Base-by-base conservation (phyloP, 2,888 invertebrate species). In the Cataglyphis rosenhaueri region DNA sequence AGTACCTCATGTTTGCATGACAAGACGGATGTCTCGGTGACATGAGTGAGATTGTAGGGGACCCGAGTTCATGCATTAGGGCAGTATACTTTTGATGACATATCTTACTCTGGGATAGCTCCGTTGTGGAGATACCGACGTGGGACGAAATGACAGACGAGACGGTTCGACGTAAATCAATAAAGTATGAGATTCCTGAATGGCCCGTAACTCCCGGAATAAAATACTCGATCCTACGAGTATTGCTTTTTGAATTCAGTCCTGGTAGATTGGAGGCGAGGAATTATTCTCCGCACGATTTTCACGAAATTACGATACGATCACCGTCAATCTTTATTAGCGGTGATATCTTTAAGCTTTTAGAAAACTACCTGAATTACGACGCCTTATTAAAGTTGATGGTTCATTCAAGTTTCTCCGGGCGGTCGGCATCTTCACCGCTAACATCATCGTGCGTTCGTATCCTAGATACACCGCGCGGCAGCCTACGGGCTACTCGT, bases 161-260 rank as follows among this genome's bases (percentile, higher is more conserved):
- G 87, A 83, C 74, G 82, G 85, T 84, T 81, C 48, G 85, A 81
- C 75, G 84, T 85, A 85, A 87, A 89, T 89, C 88, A 85, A 89
- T 86, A 87, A 82, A 83, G n/a, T 32, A 44, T 61, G 44, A 55
- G 79, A 81, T 82, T 64, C 84, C 59, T 75, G 82, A 73, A 81
- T 71, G 70, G 64, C 25, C 52, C 57, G 68, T 74, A 83, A 88
- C 84, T 82, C 66, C 57, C 44, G 48, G 32, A 32, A 57, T 81
- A 84, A 85, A 74, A 68, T 12, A 59, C 3, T 10, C 38, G 29
- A 0, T 38, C 4, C 29, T 18, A 38, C 57, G 32, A 35, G 35
- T 35, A 35, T 18, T 35, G 8, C 21, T 48, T 35, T 41, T 66
- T 57, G 18, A 52, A 52, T 52, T 32, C 57, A 38, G 15, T 5